Evolutionary conservation across 1,140 invertebrate species (phyloP).

Genomic region (Nautilus pompilius): DNA sequence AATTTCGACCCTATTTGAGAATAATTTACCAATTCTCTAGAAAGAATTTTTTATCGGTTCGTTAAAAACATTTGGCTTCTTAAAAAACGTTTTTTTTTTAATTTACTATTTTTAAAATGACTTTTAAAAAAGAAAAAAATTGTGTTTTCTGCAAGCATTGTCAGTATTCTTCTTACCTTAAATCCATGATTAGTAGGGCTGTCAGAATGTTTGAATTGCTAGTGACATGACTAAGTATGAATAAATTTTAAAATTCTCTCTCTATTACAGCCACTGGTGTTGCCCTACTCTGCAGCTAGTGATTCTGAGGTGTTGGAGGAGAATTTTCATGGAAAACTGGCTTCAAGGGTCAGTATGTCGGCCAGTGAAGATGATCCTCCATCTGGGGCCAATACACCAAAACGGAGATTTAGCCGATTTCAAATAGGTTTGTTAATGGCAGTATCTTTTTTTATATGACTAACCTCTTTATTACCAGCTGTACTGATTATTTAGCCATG

Average conservation of each 20-base stretch:
- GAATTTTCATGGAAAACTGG: conserved; percentile 23
- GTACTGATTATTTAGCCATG: neutral
- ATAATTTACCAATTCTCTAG: no score
- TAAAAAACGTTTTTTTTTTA: no score
- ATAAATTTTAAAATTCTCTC: neutral
- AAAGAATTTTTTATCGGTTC: neutral
- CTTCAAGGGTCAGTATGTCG: conserved; percentile 42
- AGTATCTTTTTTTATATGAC: neutral
- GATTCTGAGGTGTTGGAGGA: conserved; percentile 50
- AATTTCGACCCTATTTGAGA: no score
- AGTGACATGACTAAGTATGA: neutral
- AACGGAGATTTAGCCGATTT: conserved; percentile 50
- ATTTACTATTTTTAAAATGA: no score
- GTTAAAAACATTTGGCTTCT: neutral
- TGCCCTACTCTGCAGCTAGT: conserved; percentile 39
- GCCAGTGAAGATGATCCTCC: conserved; percentile 45
- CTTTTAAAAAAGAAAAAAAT: no score
- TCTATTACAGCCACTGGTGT: conserved; percentile 23
- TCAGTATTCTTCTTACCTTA: no score
- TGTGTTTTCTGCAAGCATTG: no score
- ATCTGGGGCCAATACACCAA: conserved; percentile 36
- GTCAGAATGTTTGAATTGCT: no score
- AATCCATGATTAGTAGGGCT: no score
- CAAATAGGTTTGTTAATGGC: conserved; percentile 33
- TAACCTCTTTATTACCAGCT: neutral